Percentiles rank a stretch among this genome's conserved stretches.
Evolutionary conservation across 2,113 vertebrate genomes (phyloP).

Genomic region (Zootoca vivipara): DNA sequence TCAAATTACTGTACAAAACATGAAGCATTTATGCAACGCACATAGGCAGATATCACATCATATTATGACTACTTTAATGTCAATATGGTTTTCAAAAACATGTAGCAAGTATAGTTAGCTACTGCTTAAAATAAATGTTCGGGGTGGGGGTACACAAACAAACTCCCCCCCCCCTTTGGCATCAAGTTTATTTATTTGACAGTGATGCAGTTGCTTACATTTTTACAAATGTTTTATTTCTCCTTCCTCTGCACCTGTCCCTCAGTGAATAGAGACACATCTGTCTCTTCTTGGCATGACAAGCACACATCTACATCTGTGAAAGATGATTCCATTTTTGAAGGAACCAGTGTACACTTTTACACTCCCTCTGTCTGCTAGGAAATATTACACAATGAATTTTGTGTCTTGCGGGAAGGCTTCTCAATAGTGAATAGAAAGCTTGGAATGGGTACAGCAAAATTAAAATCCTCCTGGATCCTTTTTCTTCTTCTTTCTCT

Average conservation of each 20-base stretch:
- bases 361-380: constrained; percentile 73
- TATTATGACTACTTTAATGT: constrained; percentile 55
- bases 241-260: constrained; percentile 86
- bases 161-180: constrained; percentile 76
- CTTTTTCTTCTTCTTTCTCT: not conserved
- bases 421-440: constrained; percentile 71
- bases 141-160: constrained; percentile 58
- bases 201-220: constrained; percentile 82
- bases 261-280: constrained; percentile 86
- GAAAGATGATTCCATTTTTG: constrained; percentile 82
- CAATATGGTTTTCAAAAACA: constrained; percentile 44
- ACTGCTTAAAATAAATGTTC: constrained; percentile 79
- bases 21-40: constrained; percentile 32
- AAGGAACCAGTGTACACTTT: constrained; percentile 80
- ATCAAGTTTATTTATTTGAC: constrained; percentile 84
- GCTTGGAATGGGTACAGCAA: constrained; percentile 68
- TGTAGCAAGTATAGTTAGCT: constrained; percentile 67
- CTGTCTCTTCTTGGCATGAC: constrained; percentile 88
- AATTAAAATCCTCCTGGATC: constrained; percentile 60
- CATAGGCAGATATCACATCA: constrained; percentile 46
- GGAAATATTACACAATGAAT: constrained; percentile 78
- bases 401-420: constrained; percentile 75
- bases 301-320: constrained; percentile 84
- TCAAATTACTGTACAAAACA: not conserved
- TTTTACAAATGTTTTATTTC: constrained; percentile 87